Evolutionary conservation across 1,140 invertebrate species (phyloP).

Genomic region (Charaxes varanes): DNA sequence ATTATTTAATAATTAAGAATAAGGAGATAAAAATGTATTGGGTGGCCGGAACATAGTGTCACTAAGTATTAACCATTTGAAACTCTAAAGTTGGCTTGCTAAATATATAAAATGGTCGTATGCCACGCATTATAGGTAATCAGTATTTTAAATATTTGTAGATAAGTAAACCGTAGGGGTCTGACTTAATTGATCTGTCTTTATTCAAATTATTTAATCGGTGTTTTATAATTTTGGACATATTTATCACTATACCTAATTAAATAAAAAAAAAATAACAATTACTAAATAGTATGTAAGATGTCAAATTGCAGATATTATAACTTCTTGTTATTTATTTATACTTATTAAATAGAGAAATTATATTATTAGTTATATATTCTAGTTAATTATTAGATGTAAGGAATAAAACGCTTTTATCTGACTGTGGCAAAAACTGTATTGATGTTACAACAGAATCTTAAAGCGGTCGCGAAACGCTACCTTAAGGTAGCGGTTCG

Average conservation of each 20-base stretch:
- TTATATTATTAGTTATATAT: slow-evolving; percentile 14
- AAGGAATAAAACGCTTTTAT: slow-evolving; percentile 16
- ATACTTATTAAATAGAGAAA: slow-evolving; percentile 11
- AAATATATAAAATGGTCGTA: neutral
- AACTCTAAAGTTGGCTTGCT: neutral
- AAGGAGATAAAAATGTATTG: too few relatives aligned
- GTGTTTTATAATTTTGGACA: too few relatives aligned
- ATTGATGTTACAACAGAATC: neutral
- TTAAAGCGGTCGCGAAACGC: neutral
- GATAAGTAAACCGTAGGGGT: neutral
- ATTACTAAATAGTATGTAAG: too few relatives aligned
- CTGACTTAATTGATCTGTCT: slow-evolving; percentile 5
- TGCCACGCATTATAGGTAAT: slow-evolving; percentile 1
- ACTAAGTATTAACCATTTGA: too few relatives aligned
- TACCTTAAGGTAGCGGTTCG: too few relatives aligned
- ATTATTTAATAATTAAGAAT: too few relatives aligned
- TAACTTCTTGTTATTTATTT: slow-evolving; percentile 20
- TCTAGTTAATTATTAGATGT: slow-evolving; percentile 17
- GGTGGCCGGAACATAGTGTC: neutral
- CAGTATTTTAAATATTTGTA: neutral
- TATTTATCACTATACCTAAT: too few relatives aligned
- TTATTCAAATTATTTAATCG: too few relatives aligned
- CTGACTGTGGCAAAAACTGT: slow-evolving; percentile 14
- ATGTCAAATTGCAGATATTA: slow-evolving; percentile 14
- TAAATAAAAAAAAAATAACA: too few relatives aligned